These are phyloP conservation scores for Idaea straminata DNA, from an alignment of 2,888 invertebrate genomes.

Conservation along the genomic window DNA sequence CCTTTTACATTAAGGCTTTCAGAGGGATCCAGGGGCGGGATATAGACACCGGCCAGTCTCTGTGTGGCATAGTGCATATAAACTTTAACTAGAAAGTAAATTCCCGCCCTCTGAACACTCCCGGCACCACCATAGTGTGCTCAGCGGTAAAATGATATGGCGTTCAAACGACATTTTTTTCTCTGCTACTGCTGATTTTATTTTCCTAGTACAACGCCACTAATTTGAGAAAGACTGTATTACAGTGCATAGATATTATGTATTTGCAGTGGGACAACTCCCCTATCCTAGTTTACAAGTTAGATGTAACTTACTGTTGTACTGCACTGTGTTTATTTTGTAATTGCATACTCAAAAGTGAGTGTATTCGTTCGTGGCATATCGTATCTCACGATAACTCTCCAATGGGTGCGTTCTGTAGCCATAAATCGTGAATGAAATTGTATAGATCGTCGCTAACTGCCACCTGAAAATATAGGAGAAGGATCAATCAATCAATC, in stretches of 20 bases:
- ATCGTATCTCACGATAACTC: constrained; percentile 88
- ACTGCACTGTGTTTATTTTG: neutral
- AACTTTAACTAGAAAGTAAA: no score
- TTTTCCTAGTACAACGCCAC: neutral
- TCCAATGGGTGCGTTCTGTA: constrained; percentile 98
- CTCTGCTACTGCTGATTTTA: no score
- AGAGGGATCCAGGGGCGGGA: no score
- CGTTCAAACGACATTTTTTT: no score
- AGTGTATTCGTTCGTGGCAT: neutral
- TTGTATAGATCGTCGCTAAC: constrained; percentile 96
- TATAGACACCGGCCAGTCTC: no score
- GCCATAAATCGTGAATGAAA: constrained; percentile 97
- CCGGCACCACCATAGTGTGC: no score
- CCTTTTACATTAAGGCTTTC: no score
- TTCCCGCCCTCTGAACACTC: no score
- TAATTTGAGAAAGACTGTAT: neutral
- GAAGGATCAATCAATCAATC: neutral
- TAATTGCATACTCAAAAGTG: neutral
- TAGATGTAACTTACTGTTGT: neutral
- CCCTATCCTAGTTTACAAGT: neutral
- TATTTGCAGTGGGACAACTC: neutral
- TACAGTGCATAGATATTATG: no score
- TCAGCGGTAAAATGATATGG: no score
- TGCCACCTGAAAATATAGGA: constrained; percentile 82
- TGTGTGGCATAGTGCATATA: no score